phyloP scores from a whole-genome alignment of 2,888 invertebrate species.

The Hipparchia sbordonii region DNA sequence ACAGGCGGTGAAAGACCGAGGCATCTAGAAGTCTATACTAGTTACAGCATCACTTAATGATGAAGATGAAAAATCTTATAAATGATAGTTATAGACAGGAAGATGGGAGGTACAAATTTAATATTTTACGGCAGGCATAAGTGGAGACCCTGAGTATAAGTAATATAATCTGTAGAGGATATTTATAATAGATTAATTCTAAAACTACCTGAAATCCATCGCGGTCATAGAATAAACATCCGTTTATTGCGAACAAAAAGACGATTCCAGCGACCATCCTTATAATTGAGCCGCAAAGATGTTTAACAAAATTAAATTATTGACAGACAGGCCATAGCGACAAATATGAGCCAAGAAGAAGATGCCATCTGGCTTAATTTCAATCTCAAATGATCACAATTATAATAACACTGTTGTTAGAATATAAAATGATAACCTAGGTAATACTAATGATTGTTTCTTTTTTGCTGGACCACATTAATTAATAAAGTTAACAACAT shows the following conservation, averaged over 20 bases:
- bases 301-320: background rate
- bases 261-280: slow-evolving; percentile 58
- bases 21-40: too few species aligned
- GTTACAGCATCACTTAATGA: too few species aligned
- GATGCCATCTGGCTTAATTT: background rate
- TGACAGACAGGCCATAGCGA: too few species aligned
- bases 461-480: too few species aligned
- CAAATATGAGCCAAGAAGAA: background rate
- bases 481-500: too few species aligned
- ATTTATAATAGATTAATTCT: slow-evolving; percentile 69
- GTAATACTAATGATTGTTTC: too few species aligned
- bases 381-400: background rate
- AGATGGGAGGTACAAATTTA: too few species aligned
- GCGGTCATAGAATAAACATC: slow-evolving; percentile 76
- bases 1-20: too few species aligned
- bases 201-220: slow-evolving; percentile 74
- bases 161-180: background rate
- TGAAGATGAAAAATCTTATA: too few species aligned
- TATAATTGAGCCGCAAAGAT: slow-evolving; percentile 56
- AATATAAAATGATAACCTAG: too few species aligned
- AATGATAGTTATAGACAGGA: too few species aligned
- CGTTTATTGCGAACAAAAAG: slow-evolving; percentile 63
- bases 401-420: too few species aligned
- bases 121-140: background rate
- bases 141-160: background rate